Evolutionary conservation across 2,888 invertebrate species (phyloP).

Genomic region (Stenchaetothrips biformis): DNA sequence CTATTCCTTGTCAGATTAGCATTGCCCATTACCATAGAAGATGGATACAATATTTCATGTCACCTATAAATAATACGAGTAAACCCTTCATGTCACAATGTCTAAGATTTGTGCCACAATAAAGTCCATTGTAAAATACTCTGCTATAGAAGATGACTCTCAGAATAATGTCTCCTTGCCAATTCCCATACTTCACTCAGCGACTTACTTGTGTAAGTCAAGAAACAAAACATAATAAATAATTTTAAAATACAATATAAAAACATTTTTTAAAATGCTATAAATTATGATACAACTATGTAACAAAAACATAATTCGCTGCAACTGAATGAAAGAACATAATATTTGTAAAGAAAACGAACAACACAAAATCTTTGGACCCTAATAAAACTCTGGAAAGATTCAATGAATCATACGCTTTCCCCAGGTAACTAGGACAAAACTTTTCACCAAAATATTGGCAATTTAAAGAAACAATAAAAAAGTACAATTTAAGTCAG

Average conservation of each 20-base stretch:
- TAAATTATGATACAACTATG: constrained; percentile 17
- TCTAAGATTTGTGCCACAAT: too few species aligned
- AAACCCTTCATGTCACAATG: too few species aligned
- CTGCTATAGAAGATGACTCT: too few species aligned
- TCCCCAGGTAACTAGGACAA: constrained; percentile 3
- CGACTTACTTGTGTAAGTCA: background rate
- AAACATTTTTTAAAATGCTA: constrained; percentile 10
- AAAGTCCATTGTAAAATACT: too few species aligned
- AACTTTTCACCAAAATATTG: background rate
- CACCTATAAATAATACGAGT: too few species aligned
- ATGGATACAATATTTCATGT: background rate
- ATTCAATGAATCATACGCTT: background rate
- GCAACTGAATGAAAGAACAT: constrained; percentile 11
- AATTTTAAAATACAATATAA: constrained; percentile 24
- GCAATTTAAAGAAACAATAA: background rate
- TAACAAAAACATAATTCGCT: constrained; percentile 24
- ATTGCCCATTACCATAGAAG: background rate
- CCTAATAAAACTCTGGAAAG: constrained; percentile 3
- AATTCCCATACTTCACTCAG: background rate
- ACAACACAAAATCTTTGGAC: constrained; percentile 16
- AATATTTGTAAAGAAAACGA: background rate
- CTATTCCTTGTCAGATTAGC: background rate
- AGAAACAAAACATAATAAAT: constrained; percentile 22
- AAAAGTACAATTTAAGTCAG: background rate
- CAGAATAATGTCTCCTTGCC: background rate